Percentiles rank a stretch among this genome's conserved stretches.
Evolutionary conservation across 2,797 vertebrate species (phyloP).

Genomic region (Linurgus olivaceus): DNA sequence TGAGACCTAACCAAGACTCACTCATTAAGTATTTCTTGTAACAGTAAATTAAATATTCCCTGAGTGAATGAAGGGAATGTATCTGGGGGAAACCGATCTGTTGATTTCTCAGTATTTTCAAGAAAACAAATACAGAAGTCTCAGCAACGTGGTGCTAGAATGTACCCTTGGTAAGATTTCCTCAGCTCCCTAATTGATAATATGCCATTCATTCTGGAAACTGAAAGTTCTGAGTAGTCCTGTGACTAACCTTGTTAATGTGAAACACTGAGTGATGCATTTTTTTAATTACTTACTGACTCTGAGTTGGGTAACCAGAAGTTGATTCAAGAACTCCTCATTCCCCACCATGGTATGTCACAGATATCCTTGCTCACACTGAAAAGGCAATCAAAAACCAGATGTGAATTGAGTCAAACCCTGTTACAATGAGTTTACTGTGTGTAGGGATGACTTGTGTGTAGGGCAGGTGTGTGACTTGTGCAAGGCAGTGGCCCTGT

Average conservation of each 20-base stretch:
- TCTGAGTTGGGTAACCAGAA: neutral
- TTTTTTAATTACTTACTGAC: neutral
- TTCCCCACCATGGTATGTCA: neutral
- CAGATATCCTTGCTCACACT: neutral
- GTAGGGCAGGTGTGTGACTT: neutral
- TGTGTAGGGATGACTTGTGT: neutral
- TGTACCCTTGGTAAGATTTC: neutral
- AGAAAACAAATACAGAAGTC: neutral
- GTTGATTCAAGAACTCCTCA: neutral
- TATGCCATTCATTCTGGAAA: neutral
- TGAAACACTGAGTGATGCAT: neutral
- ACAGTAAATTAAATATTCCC: neutral
- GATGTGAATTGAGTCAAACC: neutral
- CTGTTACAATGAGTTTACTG: neutral
- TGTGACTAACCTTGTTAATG: neutral
- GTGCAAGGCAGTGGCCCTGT: neutral
- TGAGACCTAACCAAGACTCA: neutral
- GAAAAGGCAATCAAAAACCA: neutral
- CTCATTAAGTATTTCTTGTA: neutral
- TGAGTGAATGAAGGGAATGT: neutral
- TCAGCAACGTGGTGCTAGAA: neutral
- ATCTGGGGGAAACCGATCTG: neutral
- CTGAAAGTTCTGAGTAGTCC: neutral
- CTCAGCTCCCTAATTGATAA: neutral
- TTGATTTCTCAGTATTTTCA: neutral